phyloP scores from a whole-genome alignment of 2,113 vertebrate genomes.

The Lepisosteus osseus region DNA sequence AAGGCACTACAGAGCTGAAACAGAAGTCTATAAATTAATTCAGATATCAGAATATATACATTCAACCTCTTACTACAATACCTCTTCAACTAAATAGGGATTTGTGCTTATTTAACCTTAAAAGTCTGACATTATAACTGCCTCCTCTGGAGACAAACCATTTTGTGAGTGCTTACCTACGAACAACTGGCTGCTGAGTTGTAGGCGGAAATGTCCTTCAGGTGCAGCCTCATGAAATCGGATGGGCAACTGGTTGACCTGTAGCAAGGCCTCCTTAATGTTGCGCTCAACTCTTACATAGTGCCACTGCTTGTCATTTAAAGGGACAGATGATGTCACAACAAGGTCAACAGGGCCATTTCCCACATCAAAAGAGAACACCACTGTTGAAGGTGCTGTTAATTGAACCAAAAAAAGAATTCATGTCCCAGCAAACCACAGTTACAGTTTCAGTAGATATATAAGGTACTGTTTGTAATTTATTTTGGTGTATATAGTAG shows the following conservation, averaged over 20 bases:
- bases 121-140: not conserved
- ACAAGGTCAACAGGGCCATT: slow-evolving; percentile 77
- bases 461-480: too few species aligned
- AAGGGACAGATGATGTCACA: slow-evolving; percentile 72
- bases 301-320: slow-evolving; percentile 97
- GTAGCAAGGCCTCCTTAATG: slow-evolving; percentile 85
- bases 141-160: not conserved
- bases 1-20: too few species aligned
- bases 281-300: slow-evolving; percentile 82
- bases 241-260: slow-evolving; percentile 83
- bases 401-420: too few species aligned
- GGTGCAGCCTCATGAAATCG: slow-evolving; percentile 71
- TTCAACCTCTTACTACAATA: not conserved
- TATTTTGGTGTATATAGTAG: too few species aligned
- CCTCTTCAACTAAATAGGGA: not conserved
- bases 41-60: too few species aligned
- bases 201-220: slow-evolving; percentile 80
- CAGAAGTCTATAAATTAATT: too few species aligned
- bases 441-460: too few species aligned
- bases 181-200: slow-evolving; percentile 88
- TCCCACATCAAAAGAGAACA: slow-evolving; percentile 87
- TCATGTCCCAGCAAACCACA: too few species aligned
- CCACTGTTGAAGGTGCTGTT: slow-evolving; percentile 81
- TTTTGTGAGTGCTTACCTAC: slow-evolving; percentile 74
- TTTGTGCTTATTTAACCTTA: not conserved